Base-by-base conservation (phyloP, 2,888 invertebrate genomes). In the Carcina quercana region DNA sequence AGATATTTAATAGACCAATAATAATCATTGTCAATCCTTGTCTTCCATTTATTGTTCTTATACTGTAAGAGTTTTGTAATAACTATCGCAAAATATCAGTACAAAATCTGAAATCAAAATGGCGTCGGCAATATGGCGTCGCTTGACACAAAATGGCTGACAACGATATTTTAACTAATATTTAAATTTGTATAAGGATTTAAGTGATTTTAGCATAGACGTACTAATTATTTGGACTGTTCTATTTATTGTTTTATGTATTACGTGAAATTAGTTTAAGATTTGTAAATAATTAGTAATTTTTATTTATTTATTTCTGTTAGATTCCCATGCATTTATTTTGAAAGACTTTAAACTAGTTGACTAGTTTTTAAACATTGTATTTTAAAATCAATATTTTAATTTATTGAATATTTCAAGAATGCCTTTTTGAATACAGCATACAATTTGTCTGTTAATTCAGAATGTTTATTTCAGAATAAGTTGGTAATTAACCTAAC, bases 221-320 rank as follows among this genome's bases (percentile, higher is more conserved):
- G 39, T 29, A 34, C 32, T 50, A 50, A 46, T 54, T 55, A 55
- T 24, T 53, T 42, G 72, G n/a, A 75, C 70, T 73, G 71, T 74
- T 72, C 7, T 74, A 75, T 75, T 79, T 76, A 69, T 68, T 68
- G 53, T 58, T 63, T 56, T 73, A 78, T 78, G 75, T 74, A 75
- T 78, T 76, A 43, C 55, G 50, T 56, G 37, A 54, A 40, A 38
- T 24, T 67, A 70, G 62, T 47, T 31, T 47, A 17, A 27, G 11
- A 17, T 13, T 59, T 79, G 79, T 79, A 79, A 74, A 79, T 79
- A 37, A 71, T 63, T 72, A 72, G 68, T 54, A 53, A 67, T 67
- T 65, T 68, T 59, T 53, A 50, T 52, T 47, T 52, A 48, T 43
- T 41, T 41, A 40, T 38, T 52, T 42, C 38, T 42, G 32, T 53